phyloP scores from a whole-genome alignment of 2,797 vertebrate genomes.

The Anguilla obscura region DNA sequence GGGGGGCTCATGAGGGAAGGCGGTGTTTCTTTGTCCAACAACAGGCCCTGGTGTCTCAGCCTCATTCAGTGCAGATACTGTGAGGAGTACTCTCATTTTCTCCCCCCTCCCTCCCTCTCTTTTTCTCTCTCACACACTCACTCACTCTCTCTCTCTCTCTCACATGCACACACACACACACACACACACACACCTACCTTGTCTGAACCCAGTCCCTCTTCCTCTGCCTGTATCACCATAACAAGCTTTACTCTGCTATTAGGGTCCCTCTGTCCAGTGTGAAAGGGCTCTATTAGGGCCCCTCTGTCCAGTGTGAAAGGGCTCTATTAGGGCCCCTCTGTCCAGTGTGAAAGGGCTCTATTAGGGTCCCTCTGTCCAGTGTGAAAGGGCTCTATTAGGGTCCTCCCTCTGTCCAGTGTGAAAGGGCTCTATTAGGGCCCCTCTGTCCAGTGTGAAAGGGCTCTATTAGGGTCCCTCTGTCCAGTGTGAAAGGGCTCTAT shows the following conservation, averaged over 20 bases:
- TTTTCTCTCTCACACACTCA: neutral
- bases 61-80: conserved; percentile 16
- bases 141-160: neutral
- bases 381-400: too few species aligned
- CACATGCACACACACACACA: neutral
- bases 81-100: neutral
- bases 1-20: conserved; percentile 38
- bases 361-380: too few species aligned
- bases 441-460: too few species aligned
- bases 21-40: conserved; percentile 65
- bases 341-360: too few species aligned
- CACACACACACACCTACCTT: neutral
- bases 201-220: neutral
- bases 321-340: too few species aligned
- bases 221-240: neutral
- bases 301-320: too few species aligned
- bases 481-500: too few species aligned
- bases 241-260: neutral
- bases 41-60: conserved; percentile 69
- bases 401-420: too few species aligned
- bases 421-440: too few species aligned
- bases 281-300: too few species aligned
- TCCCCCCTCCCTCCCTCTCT: neutral
- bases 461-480: too few species aligned
- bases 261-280: neutral